phyloP scores from a whole-genome alignment of 2,797 vertebrate species.

The Gadopsis bispinosus region DNA sequence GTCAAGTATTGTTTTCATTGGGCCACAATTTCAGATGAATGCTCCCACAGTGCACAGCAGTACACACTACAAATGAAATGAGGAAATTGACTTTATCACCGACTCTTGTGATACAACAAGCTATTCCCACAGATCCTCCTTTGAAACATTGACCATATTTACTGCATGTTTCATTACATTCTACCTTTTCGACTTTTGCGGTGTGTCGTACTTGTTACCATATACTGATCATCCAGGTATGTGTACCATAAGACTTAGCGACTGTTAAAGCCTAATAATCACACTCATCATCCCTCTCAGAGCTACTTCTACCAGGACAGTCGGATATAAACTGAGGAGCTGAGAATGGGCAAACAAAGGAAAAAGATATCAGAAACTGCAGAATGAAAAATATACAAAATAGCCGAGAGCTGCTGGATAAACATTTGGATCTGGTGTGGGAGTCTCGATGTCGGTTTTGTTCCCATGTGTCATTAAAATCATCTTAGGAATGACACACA shows the following conservation, averaged over 20 bases:
- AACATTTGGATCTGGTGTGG: not conserved
- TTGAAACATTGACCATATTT: not conserved
- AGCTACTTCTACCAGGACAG: not conserved
- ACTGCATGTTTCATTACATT: not conserved
- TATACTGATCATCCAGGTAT: not conserved
- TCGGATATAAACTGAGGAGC: not conserved
- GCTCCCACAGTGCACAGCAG: not conserved
- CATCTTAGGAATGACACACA: not conserved
- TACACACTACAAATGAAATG: not conserved
- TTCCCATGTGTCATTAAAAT: constrained; percentile 9
- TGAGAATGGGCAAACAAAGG: not conserved
- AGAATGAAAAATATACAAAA: not conserved
- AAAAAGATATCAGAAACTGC: not conserved
- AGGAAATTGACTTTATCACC: not conserved
- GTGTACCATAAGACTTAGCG: not conserved
- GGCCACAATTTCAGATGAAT: not conserved
- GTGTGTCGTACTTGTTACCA: not conserved
- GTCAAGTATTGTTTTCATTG: not conserved
- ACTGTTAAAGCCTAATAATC: not conserved
- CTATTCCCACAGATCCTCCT: not conserved
- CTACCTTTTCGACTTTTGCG: not conserved
- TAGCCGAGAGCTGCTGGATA: not conserved
- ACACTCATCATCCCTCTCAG: not conserved
- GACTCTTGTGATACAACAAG: not conserved
- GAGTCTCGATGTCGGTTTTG: not conserved